phyloP scores from a whole-genome alignment of 2,888 invertebrate species.

The Pachymerium ferrugineum region DNA sequence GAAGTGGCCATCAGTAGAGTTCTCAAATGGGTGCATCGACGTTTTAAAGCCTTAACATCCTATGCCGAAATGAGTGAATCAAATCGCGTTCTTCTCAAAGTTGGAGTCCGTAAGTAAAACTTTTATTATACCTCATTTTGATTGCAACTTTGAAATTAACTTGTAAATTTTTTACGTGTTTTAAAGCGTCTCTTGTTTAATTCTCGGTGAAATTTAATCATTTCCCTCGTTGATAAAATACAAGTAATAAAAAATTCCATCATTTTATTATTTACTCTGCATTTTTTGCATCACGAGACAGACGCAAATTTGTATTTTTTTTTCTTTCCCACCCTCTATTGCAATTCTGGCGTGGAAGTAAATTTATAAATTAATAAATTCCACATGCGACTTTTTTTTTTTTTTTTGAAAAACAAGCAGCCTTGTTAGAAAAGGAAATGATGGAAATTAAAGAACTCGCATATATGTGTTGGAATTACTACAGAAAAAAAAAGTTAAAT shows the following conservation, averaged over 20 bases:
- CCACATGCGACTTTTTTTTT: not conserved
- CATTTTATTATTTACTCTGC: too few species aligned
- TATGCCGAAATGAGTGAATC: slow-evolving; percentile 40
- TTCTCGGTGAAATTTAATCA: too few species aligned
- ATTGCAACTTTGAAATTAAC: not conserved
- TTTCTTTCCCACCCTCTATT: not conserved
- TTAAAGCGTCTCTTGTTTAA: too few species aligned
- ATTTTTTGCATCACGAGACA: not conserved
- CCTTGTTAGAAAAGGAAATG: too few species aligned
- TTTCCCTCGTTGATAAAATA: too few species aligned
- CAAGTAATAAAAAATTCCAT: too few species aligned
- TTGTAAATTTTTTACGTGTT: slow-evolving; percentile 28
- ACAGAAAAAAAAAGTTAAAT: too few species aligned
- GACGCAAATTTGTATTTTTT: not conserved
- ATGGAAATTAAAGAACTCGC: too few species aligned
- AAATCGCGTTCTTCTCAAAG: slow-evolving; percentile 39
- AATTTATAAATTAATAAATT: slow-evolving; percentile 12
- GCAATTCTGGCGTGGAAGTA: not conserved
- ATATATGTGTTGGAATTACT: too few species aligned
- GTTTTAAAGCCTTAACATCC: slow-evolving; percentile 39
- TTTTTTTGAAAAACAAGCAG: too few species aligned
- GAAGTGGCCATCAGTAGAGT: slow-evolving; percentile 32
- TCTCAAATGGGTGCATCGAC: slow-evolving; percentile 37
- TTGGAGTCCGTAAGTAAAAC: slow-evolving; percentile 34
- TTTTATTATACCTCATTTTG: not conserved